These are phyloP conservation scores for Phocoena sinus DNA, from an alignment of 2,113 vertebrate species.

Conservation along the genomic window DNA sequence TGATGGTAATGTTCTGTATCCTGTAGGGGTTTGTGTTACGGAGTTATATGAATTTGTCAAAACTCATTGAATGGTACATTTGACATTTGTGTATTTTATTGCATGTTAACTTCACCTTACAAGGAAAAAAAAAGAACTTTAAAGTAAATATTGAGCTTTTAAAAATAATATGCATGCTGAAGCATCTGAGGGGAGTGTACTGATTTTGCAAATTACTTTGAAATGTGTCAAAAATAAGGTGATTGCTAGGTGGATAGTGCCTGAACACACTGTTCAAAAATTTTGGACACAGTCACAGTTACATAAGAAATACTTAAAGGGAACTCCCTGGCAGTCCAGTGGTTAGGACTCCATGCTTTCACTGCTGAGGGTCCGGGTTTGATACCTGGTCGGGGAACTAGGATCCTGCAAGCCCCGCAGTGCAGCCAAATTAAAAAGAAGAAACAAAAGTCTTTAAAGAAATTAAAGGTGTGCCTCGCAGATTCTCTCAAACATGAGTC, in stretches of 20 bases:
- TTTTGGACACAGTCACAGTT: background rate
- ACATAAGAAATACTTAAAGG: background rate
- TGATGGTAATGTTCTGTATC: background rate
- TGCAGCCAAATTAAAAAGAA: background rate
- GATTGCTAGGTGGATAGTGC: background rate
- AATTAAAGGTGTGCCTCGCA: background rate
- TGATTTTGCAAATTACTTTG: constrained; percentile 14
- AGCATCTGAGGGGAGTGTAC: background rate
- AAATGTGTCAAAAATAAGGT: background rate
- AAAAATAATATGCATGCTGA: background rate
- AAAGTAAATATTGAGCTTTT: background rate
- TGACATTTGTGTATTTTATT: background rate
- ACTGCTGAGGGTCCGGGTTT: background rate
- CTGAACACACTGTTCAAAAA: background rate
- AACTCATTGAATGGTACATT: background rate
- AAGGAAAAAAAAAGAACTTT: background rate
- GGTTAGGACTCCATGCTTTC: background rate
- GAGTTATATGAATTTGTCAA: background rate
- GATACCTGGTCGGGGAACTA: background rate
- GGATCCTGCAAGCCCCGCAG: background rate
- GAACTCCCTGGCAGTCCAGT: background rate
- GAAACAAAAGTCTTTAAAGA: background rate
- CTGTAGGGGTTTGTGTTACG: background rate
- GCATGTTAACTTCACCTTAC: background rate
- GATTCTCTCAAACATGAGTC: background rate